Conservation (phyloP, 2,888 invertebrate species). For the Caenorhabditis afra region DNA sequence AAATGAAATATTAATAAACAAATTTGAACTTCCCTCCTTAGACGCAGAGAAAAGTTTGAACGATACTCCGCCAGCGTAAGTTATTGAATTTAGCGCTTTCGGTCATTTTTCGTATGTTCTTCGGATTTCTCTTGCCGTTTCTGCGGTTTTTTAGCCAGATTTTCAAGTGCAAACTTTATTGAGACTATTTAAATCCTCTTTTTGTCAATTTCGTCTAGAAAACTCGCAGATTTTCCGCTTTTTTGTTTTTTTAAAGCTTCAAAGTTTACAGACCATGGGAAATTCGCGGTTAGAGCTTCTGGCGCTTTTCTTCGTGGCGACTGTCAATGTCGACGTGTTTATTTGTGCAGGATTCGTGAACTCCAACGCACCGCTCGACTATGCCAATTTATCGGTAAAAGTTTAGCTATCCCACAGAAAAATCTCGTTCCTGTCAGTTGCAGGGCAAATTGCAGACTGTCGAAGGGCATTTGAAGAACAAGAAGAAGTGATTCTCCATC, state of each 20-base stretch:
- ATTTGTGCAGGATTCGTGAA: constrained; percentile 93
- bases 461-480: constrained; percentile 93
- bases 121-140: background rate
- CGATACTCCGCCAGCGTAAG: constrained; percentile 4
- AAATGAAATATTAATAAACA: too few species aligned
- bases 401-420: background rate
- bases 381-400: constrained; percentile 88
- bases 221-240: background rate
- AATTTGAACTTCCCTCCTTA: too few species aligned
- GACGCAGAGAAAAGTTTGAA: background rate
- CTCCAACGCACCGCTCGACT: constrained; percentile 86
- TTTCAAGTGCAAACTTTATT: background rate
- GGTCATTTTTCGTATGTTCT: background rate
- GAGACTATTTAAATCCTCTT: background rate
- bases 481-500: constrained; percentile 96
- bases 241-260: too few species aligned
- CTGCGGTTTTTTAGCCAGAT: background rate
- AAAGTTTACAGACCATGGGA: constrained; percentile 65
- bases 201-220: background rate
- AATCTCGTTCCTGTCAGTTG: background rate
- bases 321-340: constrained; percentile 84
- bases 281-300: constrained; percentile 38
- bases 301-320: constrained; percentile 80
- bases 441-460: constrained; percentile 85
- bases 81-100: background rate